Base-by-base conservation (phyloP, 64 coral and sea anemone species). In the Platygyra sinensis region DNA sequence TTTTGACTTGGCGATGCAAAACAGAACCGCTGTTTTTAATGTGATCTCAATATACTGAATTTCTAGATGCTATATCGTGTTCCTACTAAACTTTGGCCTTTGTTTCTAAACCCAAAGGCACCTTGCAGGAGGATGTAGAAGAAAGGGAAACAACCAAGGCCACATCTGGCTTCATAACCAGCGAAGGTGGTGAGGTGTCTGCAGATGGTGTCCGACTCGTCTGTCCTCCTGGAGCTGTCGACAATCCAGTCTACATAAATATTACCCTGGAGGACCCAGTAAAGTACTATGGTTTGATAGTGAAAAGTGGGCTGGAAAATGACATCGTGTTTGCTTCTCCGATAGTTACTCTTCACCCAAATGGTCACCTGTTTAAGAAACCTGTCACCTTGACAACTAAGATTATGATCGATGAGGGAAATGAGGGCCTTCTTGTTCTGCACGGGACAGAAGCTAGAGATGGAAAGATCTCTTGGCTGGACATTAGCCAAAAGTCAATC, bases 231-330 rank as follows among this genome's bases (percentile, higher is more conserved):
- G 76, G 76, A 28, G 76, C 76, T 79, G 49, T 79, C 59, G 76
- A 79, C 50, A 29, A 79, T 79, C 51, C 76, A 4, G 17, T 79
- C 22, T 79, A 49, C 2, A 30, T 80, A 2, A 55, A 25, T 25
- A 24, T 80, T 24, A 72, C 76, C 10, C 9, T 72, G 17, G 87
- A 89, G 52, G 87, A 89, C 33, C 87, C 87, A 19, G 31, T 39
- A 0, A 67, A 54, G 39, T 78, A 89, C 24, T 89, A 72, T 33
- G 39, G 78, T 18, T 39, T 78, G 12, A 52, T 89, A 27, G 57
- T 89, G 10, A 59, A 76, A 78, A 61, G 31, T 16, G 24, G 50
- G 5, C 74, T 89, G 1, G 49, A 50, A 78, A 89, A 89, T 39
- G 73, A 78, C 30, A 30, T 87, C 46, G 16, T 75, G 30, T 72